phyloP scores from a whole-genome alignment of 2,113 vertebrate genomes.

The Melanostigma gelatinosum region DNA sequence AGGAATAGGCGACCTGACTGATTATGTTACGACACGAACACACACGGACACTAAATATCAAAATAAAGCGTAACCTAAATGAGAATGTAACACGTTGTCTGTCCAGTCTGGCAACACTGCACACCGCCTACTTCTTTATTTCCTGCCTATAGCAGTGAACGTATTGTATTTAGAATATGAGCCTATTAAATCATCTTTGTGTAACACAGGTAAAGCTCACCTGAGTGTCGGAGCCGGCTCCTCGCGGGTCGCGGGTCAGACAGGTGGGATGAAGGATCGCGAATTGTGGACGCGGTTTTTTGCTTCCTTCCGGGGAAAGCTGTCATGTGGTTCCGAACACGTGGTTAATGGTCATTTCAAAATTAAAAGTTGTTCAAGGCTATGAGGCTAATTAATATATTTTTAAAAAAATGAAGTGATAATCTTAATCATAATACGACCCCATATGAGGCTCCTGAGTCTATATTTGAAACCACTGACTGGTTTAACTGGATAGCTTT shows the following conservation, averaged over 20 bases:
- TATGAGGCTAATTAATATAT: background rate
- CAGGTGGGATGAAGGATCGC: background rate
- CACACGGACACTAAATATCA: background rate
- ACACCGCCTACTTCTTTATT: background rate
- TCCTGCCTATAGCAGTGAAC: background rate
- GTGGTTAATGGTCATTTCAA: no score
- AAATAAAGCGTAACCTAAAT: background rate
- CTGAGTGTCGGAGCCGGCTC: background rate
- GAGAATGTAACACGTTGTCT: background rate
- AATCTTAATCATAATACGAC: no score
- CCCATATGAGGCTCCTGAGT: no score
- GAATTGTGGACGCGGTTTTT: rapidly evolving
- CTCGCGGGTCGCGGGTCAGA: background rate
- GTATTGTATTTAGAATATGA: background rate
- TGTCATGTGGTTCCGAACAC: no score
- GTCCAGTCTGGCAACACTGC: background rate
- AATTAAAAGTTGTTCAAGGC: background rate
- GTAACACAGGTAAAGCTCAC: background rate
- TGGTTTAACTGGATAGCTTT: background rate
- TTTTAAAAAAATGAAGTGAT: no score
- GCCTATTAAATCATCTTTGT: background rate
- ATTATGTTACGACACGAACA: background rate
- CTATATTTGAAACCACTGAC: background rate
- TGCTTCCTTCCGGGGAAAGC: no score
- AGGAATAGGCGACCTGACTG: background rate